Base-by-base conservation (phyloP, 1,140 invertebrate species). In the Aphis craccivora region DNA sequence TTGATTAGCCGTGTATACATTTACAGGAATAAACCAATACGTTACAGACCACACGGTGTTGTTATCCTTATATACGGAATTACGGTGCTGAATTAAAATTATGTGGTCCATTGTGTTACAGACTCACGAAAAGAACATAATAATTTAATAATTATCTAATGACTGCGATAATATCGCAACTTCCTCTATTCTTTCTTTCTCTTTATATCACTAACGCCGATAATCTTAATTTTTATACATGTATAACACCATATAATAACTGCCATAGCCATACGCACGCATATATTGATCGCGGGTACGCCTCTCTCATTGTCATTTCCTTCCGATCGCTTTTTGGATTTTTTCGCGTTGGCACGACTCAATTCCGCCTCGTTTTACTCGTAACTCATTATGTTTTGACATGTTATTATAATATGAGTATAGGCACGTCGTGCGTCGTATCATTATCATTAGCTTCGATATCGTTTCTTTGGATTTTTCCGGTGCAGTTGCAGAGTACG, bases 251-350 rank as follows among this genome's bases (percentile, higher is more conserved):
- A 30, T 14, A 30, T 43, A 25, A 30, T 43, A 25, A 43, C 37
- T 40, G 23, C 23, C 23, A 25, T 87, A 87, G 37, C 37, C 37
- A 40, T 40, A 40, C 37, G 22, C 35, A 20, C 6, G 0, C 35
- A 3, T 76, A n/a, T 22, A 40, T 87, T 14, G 40, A 25, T 43
- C 40, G 22, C 84, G 6, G 84, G 20, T 51, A 88, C 86, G 86
- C 86, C 86, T 88, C 11, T 48, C 87, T 53, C 48, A 53, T 89
- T 89, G 87, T 89, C 87, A 89, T 53, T 89, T 86, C 40, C 86
- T 88, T 48, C 86, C 86, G 86, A 51, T 88, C 40, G 43, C 1
- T 43, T 87, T 86, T 84, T 84, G 83, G 2, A 8, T 22, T 35
- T 53, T 89, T 53, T 89, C 87, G n/a, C n/a, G n/a, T 37, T 23